Conservation (phyloP, 2,113 vertebrate genomes). For the Melospiza melodia region DNA sequence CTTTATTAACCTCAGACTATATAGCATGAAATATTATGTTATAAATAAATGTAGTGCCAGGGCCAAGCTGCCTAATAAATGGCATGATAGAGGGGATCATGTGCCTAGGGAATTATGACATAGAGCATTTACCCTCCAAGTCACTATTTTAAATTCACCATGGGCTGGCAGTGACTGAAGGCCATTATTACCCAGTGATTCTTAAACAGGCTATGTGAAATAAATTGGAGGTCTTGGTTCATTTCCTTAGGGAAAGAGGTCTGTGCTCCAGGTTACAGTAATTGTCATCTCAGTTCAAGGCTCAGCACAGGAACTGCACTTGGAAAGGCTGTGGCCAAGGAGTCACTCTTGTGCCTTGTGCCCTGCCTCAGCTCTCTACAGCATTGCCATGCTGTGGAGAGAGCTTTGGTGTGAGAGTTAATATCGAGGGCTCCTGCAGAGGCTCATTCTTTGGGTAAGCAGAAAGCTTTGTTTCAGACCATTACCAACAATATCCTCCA, state of each 20-base stretch:
- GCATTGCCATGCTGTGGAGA: not conserved
- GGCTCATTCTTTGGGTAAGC: not conserved
- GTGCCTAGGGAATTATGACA: not conserved
- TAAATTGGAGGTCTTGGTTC: constrained; percentile 11
- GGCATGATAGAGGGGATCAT: not conserved
- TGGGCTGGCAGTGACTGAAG: constrained; percentile 26
- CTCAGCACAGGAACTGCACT: not conserved
- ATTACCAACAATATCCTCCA: not conserved
- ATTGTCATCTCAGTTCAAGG: not conserved
- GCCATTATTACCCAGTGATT: not conserved
- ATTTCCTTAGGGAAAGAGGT: constrained; percentile 5
- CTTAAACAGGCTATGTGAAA: not conserved
- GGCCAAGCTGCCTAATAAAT: constrained; percentile 27
- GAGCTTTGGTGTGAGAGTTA: not conserved
- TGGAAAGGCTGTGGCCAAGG: not conserved
- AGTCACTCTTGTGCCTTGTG: not conserved
- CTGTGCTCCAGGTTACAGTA: not conserved
- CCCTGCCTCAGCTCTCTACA: not conserved
- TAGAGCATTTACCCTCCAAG: not conserved
- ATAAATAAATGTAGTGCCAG: constrained; percentile 53
- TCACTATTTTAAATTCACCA: constrained; percentile 5
- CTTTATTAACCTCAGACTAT: constrained; percentile 70
- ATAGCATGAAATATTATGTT: constrained; percentile 29
- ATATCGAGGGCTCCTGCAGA: not conserved
- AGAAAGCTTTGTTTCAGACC: constrained; percentile 8